These are phyloP conservation scores for Apocrypta bakeri DNA, from an alignment of 1,140 invertebrate genomes.

Conservation along the genomic window DNA sequence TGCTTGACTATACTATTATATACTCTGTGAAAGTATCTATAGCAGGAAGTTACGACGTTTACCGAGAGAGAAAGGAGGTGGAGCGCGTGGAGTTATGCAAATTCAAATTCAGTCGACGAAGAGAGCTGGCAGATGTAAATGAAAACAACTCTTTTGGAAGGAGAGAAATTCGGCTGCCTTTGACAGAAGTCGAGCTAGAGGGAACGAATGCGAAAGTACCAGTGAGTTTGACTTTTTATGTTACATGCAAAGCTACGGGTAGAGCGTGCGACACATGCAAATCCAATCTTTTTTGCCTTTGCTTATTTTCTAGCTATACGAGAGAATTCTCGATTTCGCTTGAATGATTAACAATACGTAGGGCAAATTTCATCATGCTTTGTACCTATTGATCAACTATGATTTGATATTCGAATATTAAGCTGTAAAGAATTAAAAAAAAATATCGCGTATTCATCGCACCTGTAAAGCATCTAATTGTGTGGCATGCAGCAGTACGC, in stretches of 20 bases:
- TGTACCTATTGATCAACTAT: neutral
- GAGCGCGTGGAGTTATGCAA: neutral
- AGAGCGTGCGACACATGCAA: neutral
- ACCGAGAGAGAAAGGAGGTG: too few species aligned
- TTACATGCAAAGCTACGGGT: neutral
- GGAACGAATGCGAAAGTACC: constrained; percentile 3
- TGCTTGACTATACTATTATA: too few species aligned
- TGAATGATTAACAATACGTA: neutral
- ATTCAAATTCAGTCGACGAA: neutral
- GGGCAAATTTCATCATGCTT: neutral
- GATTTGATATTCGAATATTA: neutral
- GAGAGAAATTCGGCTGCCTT: neutral
- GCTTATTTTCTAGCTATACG: neutral
- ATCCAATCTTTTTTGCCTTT: neutral
- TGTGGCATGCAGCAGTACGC: constrained; percentile 81
- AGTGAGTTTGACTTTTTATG: constrained; percentile 7
- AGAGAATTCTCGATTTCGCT: neutral
- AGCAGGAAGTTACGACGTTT: neutral
- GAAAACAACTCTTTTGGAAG: constrained; percentile 9
- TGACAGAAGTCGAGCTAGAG: neutral
- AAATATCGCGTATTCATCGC: neutral
- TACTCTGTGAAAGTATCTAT: too few species aligned
- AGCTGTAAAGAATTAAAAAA: neutral
- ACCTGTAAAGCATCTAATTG: constrained; percentile 79
- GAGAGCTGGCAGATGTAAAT: neutral